These are phyloP conservation scores for Rattus norvegicus DNA, from an alignment of 2,113 vertebrate species.

Conservation along the genomic window GRCr8 NC_086026.1:114949001-114949500, in stretches of 20 bases:
- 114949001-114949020: neutral
- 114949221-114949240: neutral
- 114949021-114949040: neutral
- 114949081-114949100: neutral
- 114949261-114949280: neutral
- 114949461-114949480: neutral
- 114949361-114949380: neutral
- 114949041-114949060: neutral
- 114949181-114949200: neutral
- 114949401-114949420: too few relatives aligned
- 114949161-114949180: neutral
- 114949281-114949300: neutral
- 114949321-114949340: neutral
- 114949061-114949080: neutral
- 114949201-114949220: neutral
- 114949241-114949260: neutral
- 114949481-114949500: constrained; percentile 20
- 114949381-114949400: too few relatives aligned
- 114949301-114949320: constrained; percentile 4
- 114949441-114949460: too few relatives aligned
- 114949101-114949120: neutral
- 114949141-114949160: neutral
- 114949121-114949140: neutral
- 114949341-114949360: neutral
- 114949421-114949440: too few relatives aligned